phyloP scores from a whole-genome alignment of 2,113 vertebrate species.

The Ascaphus truei region DNA sequence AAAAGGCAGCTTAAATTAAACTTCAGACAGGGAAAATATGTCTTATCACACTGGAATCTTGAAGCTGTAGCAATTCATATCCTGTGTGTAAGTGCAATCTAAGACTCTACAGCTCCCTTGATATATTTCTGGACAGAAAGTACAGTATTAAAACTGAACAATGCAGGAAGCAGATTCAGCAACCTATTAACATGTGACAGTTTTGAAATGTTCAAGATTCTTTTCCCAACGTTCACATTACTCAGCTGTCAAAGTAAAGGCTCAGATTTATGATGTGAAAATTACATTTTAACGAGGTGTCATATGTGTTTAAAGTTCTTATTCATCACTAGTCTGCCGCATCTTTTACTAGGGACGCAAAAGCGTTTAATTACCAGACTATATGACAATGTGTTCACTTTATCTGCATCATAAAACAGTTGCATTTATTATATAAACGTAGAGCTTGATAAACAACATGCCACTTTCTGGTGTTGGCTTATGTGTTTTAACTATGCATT shows the following conservation, averaged over 20 bases:
- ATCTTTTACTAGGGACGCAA: constrained; percentile 54
- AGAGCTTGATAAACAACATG: no score
- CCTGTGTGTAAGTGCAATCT: constrained; percentile 29
- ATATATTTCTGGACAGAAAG: not conserved
- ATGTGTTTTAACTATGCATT: no score
- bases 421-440: no score
- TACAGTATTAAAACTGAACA: rapidly evolving
- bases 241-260: constrained; percentile 61
- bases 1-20: no score
- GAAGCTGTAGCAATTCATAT: not conserved
- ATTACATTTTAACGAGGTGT: constrained; percentile 72
- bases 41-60: not conserved
- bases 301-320: constrained; percentile 69
- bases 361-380: constrained; percentile 62
- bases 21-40: rapidly evolving
- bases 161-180: constrained; percentile 18
- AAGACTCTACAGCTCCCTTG: not conserved
- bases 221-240: constrained; percentile 56
- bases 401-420: constrained; percentile 51
- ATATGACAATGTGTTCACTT: constrained; percentile 56
- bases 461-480: no score
- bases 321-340: constrained; percentile 60
- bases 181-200: constrained; percentile 39
- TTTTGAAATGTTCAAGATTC: constrained; percentile 45
- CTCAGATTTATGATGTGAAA: constrained; percentile 66